These are phyloP conservation scores for Macrosiphum euphorbiae DNA, from an alignment of 2,888 invertebrate genomes.

Conservation along the genomic window DNA sequence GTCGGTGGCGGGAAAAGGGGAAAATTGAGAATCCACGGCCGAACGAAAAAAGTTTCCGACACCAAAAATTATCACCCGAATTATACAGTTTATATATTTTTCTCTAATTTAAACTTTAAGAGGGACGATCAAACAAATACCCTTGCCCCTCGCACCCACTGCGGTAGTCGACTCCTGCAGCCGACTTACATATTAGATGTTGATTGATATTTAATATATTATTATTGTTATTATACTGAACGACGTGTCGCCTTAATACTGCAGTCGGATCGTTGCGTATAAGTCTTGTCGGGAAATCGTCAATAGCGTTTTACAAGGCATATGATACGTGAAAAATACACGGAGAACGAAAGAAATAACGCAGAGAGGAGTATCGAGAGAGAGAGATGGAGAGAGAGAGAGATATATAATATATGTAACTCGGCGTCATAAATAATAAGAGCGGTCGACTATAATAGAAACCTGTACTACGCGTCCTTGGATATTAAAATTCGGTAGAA, in stretches of 20 bases:
- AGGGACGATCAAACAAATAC: not conserved
- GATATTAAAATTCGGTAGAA: slow-evolving; percentile 60
- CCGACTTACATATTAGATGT: not conserved
- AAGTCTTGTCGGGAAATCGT: slow-evolving; percentile 14
- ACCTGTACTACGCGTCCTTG: slow-evolving; percentile 61
- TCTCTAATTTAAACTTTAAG: not conserved
- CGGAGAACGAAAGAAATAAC: not conserved
- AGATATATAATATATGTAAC: not conserved
- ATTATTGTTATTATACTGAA: not conserved
- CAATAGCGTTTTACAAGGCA: not conserved
- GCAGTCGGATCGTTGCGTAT: not conserved
- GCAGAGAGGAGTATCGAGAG: not conserved
- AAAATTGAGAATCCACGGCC: not conserved
- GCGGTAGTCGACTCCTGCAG: not conserved
- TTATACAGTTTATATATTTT: not conserved
- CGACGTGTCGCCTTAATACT: not conserved
- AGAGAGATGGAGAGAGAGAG: not conserved
- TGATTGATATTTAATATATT: not conserved
- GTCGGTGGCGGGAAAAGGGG: not conserved
- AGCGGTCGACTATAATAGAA: slow-evolving; percentile 50
- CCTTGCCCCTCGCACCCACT: not conserved
- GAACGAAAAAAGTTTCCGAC: not conserved
- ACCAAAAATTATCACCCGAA: not conserved
- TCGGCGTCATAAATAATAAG: slow-evolving; percentile 51
- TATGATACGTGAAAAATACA: not conserved